Conservation (phyloP, 1,140 invertebrate species). For the Andricus grossulariae region DNA sequence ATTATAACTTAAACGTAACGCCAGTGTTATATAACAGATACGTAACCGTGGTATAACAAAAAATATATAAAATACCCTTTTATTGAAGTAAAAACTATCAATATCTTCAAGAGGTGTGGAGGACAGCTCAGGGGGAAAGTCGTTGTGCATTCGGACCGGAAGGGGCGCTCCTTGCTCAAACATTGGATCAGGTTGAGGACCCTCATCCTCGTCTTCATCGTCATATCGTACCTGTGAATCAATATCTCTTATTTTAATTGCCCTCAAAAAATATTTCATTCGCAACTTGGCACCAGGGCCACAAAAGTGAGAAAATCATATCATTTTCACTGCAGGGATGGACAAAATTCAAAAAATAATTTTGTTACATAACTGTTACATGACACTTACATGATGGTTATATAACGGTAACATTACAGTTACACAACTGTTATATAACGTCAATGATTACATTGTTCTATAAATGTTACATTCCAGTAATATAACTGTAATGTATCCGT, state of each 20-base stretch:
- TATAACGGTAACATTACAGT: too few relatives aligned
- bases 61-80: constrained; percentile 83
- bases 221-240: constrained; percentile 90
- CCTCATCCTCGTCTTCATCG: constrained; percentile 97
- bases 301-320: not conserved
- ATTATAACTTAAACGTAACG: too few relatives aligned
- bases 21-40: too few relatives aligned
- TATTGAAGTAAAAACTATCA: constrained; percentile 93
- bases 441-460: too few relatives aligned
- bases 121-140: constrained; percentile 92
- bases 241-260: constrained; percentile 29
- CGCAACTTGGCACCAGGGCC: not conserved
- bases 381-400: not conserved
- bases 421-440: too few relatives aligned
- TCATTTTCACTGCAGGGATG: not conserved
- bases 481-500: too few relatives aligned
- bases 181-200: constrained; percentile 93
- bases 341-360: not conserved
- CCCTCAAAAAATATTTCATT: not conserved
- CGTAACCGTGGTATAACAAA: constrained; percentile 58
- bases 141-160: constrained; percentile 91
- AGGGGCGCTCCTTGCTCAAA: constrained; percentile 94
- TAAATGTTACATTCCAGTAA: too few relatives aligned
- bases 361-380: not conserved
- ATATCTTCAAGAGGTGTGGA: constrained; percentile 97